Evolutionary conservation across 2,797 vertebrate species (phyloP), one percentile per base, ranked within the genome.

Genomic region (Miichthys miiuy): DNA sequence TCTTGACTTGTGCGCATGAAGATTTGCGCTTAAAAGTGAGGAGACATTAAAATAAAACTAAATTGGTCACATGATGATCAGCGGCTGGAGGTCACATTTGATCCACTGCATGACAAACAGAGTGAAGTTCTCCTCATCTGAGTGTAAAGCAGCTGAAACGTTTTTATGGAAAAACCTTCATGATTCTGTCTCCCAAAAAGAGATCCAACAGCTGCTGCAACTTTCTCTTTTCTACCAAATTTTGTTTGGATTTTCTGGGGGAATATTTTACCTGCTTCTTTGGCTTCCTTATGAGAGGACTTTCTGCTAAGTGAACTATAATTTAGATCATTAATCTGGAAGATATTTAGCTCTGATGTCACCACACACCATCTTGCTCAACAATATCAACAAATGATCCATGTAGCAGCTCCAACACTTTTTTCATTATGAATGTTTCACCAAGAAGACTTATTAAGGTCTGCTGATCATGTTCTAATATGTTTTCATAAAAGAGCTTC

Each of bases 201-300:
- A 60, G 20, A 62, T 4, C 21, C 12, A 44, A 10, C 38, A 25
- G 18, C 27, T 30, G 46, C 27, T n/a, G 27, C 21, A 62, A 4
- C 21, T 50, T 38, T 13, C 5, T 58, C 38, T 61, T 76, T 64
- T 72, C 21, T 30, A 55, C 58, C n/a, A n/a, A 12, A 42, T 34
- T 34, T 34, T 30, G 30, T 30, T 30, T 30, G 5, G 9, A 0
- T 51, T 74, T 75, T 50, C 50, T n/a, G 16, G 3, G 48, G n/a
- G 16, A 23, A 64, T 18, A 42, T 61, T 7, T 11, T 14, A 23
- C 11, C n/a, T 3, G 1, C 46, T 20, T 51, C 11, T 68, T 54
- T 25, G 11, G 1, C 21, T n/a, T 1, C 4, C 16, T 21, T 23
- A 3, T 46, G 17, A 12, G 8, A 27, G 1, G 42, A 47, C 41